These are phyloP conservation scores for Bruchidius siliquastri DNA, from an alignment of 2,888 invertebrate genomes.

Conservation along the genomic window DNA sequence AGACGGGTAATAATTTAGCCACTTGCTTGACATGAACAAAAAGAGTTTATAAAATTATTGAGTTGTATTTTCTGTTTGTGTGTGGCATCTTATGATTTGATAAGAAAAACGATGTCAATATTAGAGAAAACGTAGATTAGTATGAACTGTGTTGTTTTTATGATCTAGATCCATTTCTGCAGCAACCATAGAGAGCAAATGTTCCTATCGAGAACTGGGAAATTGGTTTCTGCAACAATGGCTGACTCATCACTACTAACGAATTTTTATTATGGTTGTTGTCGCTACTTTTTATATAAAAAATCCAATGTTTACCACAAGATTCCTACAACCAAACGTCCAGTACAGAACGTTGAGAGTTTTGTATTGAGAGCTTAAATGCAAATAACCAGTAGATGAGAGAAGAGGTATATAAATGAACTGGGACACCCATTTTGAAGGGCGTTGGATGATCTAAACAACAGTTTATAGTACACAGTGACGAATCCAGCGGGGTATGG, in stretches of 20 bases:
- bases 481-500: no score
- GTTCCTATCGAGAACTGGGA: neutral
- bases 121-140: constrained; percentile 27
- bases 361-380: no score
- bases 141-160: constrained; percentile 15
- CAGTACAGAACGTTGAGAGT: neutral
- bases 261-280: neutral
- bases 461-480: no score
- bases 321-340: neutral
- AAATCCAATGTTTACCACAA: neutral
- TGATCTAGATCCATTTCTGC: neutral
- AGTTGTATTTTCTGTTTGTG: neutral
- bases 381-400: no score
- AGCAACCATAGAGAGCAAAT: constrained; percentile 9
- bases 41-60: neutral
- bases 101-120: constrained; percentile 33
- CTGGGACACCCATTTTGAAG: no score
- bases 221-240: neutral
- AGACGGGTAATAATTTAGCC: neutral
- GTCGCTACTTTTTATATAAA: neutral
- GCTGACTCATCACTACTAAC: neutral
- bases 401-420: no score
- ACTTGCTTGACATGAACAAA: neutral
- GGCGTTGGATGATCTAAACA: no score
- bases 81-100: constrained; percentile 17